Conservation (phyloP, 2,888 invertebrate species). For the Harpalus rubripes region DNA sequence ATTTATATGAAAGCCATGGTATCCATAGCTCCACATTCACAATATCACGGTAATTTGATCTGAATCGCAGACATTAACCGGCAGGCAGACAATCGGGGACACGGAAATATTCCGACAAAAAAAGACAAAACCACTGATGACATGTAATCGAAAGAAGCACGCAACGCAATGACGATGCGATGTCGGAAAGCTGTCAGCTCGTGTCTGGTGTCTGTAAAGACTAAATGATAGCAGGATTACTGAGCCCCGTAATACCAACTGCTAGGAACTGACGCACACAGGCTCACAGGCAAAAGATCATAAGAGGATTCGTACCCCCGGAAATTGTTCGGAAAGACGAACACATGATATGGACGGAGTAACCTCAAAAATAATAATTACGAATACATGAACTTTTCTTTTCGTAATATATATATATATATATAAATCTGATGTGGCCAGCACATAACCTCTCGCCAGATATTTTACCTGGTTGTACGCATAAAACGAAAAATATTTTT, state of each 20-base stretch:
- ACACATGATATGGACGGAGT: no score
- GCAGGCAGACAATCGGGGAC: slow-evolving; percentile 63
- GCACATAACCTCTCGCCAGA: no score
- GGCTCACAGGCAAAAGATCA: no score
- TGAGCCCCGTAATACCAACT: slow-evolving; percentile 25
- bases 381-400: no score
- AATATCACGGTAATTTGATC: slow-evolving; percentile 59
- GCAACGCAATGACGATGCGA: slow-evolving; percentile 55
- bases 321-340: background rate
- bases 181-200: slow-evolving; percentile 27
- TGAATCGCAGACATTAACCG: slow-evolving; percentile 59
- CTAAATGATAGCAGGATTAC: slow-evolving; percentile 44
- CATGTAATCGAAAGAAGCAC: slow-evolving; percentile 64
- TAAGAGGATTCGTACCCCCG: background rate
- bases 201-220: slow-evolving; percentile 19
- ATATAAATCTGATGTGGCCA: no score
- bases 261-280: background rate
- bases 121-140: slow-evolving; percentile 60
- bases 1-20: slow-evolving; percentile 4
- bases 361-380: no score
- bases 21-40: slow-evolving; percentile 30
- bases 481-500: no score
- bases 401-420: no score
- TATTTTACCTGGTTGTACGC: no score
- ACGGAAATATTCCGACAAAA: slow-evolving; percentile 58